phyloP scores from a whole-genome alignment of 1,140 invertebrate genomes.

The Gonatopus flavifemur region DNA sequence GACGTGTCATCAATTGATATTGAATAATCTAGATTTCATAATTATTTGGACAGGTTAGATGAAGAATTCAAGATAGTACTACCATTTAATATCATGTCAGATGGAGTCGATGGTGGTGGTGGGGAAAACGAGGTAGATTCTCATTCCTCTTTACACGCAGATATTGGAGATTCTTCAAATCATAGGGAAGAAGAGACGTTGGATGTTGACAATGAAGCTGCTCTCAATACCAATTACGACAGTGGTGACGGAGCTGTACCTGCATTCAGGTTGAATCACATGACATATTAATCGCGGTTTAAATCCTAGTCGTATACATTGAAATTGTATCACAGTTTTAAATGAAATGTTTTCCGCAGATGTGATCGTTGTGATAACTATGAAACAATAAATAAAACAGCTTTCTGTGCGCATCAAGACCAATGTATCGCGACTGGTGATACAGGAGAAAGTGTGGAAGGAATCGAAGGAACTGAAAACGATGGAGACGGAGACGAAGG shows the following conservation, averaged over 20 bases:
- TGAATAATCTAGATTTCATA: no score
- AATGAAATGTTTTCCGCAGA: conserved; percentile 33
- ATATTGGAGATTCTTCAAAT: conserved; percentile 48
- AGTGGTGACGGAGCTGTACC: conserved; percentile 60
- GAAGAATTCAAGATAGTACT: conserved; percentile 42
- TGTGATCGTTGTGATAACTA: conserved; percentile 71
- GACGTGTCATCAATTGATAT: no score
- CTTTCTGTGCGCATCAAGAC: conserved; percentile 64
- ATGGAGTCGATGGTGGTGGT: conserved; percentile 54
- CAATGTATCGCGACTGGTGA: conserved; percentile 58
- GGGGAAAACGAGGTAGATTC: conserved; percentile 59
- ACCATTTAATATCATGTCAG: conserved; percentile 53
- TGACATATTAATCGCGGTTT: conserved; percentile 10
- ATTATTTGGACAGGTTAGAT: conserved; percentile 39
- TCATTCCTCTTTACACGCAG: conserved; percentile 51
- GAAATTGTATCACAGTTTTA: conserved; percentile 10
- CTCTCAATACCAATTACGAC: conserved; percentile 66
- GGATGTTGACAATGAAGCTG: conserved; percentile 54
- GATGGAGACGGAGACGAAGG: conserved; percentile 55
- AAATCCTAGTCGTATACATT: conserved; percentile 12
- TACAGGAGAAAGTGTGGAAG: conserved; percentile 45
- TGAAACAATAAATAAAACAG: conserved; percentile 64
- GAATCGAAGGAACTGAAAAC: conserved; percentile 46
- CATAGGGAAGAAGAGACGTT: conserved; percentile 49
- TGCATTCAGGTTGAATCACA: conserved; percentile 53